Evolutionary conservation across 2,888 invertebrate genomes (phyloP), one percentile per base, ranked within the genome.

Genomic region (Iphiclides podalirius): DNA sequence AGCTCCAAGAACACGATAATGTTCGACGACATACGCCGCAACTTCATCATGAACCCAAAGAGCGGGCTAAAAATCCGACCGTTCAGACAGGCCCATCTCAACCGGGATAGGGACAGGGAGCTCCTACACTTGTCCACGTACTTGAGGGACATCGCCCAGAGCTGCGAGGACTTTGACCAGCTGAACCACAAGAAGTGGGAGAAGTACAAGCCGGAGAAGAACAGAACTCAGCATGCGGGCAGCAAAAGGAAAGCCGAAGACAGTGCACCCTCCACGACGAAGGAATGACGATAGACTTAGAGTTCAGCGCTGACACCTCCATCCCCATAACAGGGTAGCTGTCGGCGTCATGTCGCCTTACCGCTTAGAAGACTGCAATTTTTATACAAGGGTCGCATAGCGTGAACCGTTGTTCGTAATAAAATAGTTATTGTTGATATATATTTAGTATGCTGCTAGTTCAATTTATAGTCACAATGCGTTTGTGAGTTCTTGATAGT

Each of bases 41-140:
- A 99, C 80, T 99, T 99, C 69, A 92, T 98, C 31, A 98, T 99
- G 98, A 99, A 99, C 78, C 98, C 98, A 0, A 95, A 95, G 64
- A 96, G 95, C 52, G 98, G 98, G 0, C 86, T 98, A 0, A 94
- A 94, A 78, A 98, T 98, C 64, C 91, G 94, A 67, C 94, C 98
- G 0, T 98, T 98, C 75, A 91, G 95, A 3, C 95, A 98, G 68
- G 98, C 98, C 0, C 98, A 98, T 69, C 78, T 95, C 0, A 98
- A 96, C 74, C 91, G 98, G 39, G 90, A 92, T 44, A 94, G 92
- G 45, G 98, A 98, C 68, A 90, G 91, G 44, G 98, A 98, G 75
- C 77, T 98, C 9, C 63, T 97, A 0, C 92, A 94, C 58, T 81
- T 98, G 6, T 91, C 95, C 0, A 93, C 93, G 36, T 96, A 98